Evolutionary conservation across 2,113 vertebrate genomes (phyloP).

Genomic region (Atlantisia rogersi): DNA sequence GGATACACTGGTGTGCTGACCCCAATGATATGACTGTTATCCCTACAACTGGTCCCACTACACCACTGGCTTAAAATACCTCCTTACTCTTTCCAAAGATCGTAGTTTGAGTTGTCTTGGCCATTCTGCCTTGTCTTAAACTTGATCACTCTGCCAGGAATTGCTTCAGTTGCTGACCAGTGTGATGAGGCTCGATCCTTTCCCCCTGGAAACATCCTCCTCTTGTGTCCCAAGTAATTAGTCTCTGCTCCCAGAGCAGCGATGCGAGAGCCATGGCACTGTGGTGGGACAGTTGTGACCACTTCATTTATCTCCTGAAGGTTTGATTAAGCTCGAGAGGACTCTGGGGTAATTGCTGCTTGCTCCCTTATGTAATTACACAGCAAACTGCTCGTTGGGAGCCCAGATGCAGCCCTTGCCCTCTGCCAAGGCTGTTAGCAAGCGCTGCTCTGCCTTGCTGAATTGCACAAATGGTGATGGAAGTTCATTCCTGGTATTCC

Average conservation of each 20-base stretch:
- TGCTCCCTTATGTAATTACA: neutral
- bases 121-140: neutral
- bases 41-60: neutral
- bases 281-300: rapidly evolving
- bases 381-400: rapidly evolving
- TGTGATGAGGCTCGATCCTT: neutral
- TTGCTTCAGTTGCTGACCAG: neutral
- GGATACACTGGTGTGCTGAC: neutral
- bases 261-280: rapidly evolving
- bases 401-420: neutral
- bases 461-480: too few species aligned
- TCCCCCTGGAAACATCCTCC: rapidly evolving
- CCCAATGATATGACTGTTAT: neutral
- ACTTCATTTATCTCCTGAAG: neutral
- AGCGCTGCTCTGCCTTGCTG: neutral
- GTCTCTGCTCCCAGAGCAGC: rapidly evolving
- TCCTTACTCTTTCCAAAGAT: neutral
- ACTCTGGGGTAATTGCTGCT: neutral
- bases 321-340: neutral
- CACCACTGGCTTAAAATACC: neutral
- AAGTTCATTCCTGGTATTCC: neutral
- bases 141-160: neutral
- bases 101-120: neutral
- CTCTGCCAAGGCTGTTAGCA: neutral
- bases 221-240: neutral